phyloP scores from a whole-genome alignment of 2,888 invertebrate genomes.

The Drosophila hamatofila region DNA sequence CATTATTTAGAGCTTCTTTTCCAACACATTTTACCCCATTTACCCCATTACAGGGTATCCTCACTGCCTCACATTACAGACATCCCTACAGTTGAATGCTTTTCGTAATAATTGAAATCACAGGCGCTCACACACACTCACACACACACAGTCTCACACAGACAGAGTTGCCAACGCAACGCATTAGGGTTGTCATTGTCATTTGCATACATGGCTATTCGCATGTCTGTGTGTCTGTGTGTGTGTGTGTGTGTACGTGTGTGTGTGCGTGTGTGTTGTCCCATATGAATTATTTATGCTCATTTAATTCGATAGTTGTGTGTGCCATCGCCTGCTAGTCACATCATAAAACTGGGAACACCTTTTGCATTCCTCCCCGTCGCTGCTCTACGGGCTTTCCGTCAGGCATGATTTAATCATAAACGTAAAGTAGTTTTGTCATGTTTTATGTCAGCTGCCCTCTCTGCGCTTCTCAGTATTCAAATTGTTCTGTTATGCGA shows the following conservation, averaged over 20 bases:
- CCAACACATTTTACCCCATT: not conserved
- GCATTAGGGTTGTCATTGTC: conserved; percentile 63
- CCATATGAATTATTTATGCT: conserved; percentile 75
- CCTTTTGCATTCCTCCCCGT: conserved; percentile 15
- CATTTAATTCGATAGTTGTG: conserved; percentile 73
- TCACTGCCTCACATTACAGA: not conserved
- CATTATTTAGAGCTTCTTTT: not conserved
- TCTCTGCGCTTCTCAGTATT: conserved; percentile 24
- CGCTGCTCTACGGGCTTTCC: not conserved
- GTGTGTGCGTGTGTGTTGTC: conserved; percentile 10
- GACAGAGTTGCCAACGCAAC: conserved; percentile 52
- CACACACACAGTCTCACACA: not conserved
- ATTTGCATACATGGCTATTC: conserved; percentile 59
- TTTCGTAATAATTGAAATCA: conserved; percentile 72
- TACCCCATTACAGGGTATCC: not conserved
- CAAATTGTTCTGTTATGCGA: conserved; percentile 51
- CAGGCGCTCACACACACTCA: conserved; percentile 27
- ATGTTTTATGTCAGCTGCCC: conserved; percentile 49
- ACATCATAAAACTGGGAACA: conserved; percentile 47
- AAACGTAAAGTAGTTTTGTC: conserved; percentile 76
- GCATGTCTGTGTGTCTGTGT: not conserved
- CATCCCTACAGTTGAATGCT: conserved; percentile 4
- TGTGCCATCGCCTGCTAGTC: conserved; percentile 37
- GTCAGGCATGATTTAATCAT: conserved; percentile 75
- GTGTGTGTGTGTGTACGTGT: not conserved